Evolutionary conservation across 2,797 vertebrate genomes (phyloP).

Genomic region (Kryptopterus vitreolus): DNA sequence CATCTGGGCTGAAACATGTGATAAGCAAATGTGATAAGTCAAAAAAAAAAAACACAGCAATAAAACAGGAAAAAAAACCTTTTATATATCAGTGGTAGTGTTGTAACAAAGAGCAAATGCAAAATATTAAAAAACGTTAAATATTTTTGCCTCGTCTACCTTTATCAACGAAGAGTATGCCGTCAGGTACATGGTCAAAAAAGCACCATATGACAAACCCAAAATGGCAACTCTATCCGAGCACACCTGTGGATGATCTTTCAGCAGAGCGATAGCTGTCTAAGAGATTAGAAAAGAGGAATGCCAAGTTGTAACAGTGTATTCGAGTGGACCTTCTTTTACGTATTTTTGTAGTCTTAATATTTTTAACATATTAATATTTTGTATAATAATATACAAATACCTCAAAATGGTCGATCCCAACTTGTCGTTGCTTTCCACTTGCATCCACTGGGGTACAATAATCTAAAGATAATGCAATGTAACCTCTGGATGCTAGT

Average conservation of each 20-base stretch:
- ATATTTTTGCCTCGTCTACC: constrained; percentile 51
- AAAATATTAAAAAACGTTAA: not conserved
- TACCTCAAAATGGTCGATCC: constrained; percentile 61
- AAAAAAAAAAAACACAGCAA: not conserved
- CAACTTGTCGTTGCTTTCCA: constrained; percentile 26
- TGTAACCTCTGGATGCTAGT: constrained; percentile 70
- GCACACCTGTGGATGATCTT: constrained; percentile 69
- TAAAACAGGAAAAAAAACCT: not conserved
- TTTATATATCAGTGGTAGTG: not conserved
- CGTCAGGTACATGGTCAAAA: constrained; percentile 60
- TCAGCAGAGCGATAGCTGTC: constrained; percentile 66
- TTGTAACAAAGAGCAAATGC: constrained; percentile 6
- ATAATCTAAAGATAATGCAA: constrained; percentile 70
- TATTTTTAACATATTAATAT: not conserved
- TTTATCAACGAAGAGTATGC: constrained; percentile 63
- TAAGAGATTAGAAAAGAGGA: constrained; percentile 41
- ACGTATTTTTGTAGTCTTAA: not conserved
- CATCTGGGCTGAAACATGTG: constrained; percentile 64
- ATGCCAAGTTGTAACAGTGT: not conserved
- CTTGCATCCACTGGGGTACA: constrained; percentile 40
- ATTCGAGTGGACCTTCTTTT: not conserved
- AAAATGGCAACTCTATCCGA: constrained; percentile 67
- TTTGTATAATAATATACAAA: not conserved
- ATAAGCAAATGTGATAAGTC: not conserved
- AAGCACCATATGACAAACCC: constrained; percentile 70